Evolutionary conservation across 2,888 invertebrate genomes (phyloP).

Genomic region (Drymonia ruficornis): DNA sequence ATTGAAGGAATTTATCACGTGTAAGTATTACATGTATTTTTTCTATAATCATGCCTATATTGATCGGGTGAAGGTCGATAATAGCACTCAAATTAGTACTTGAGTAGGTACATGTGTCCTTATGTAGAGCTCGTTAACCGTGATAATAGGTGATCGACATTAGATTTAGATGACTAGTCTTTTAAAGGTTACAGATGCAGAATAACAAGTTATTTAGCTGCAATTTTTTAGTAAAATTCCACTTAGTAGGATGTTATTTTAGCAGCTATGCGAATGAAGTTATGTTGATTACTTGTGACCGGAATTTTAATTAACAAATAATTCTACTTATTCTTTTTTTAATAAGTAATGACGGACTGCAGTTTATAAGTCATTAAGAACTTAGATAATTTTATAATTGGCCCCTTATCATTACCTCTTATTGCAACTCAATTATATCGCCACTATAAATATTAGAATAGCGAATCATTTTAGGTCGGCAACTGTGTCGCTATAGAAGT

Average conservation of each 20-base stretch:
- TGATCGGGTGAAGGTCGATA: not conserved
- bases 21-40: constrained; percentile 53
- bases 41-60: not conserved
- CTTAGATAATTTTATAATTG: too few relatives aligned
- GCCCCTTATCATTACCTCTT: too few relatives aligned
- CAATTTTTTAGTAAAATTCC: too few relatives aligned
- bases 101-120: not conserved
- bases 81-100: not conserved
- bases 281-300: not conserved
- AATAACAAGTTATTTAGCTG: too few relatives aligned
- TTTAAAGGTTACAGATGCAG: not conserved
- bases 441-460: too few relatives aligned
- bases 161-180: not conserved
- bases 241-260: not conserved
- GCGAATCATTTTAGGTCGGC: too few relatives aligned
- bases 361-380: too few relatives aligned
- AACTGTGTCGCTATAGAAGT: too few relatives aligned
- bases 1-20: constrained; percentile 68
- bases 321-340: too few relatives aligned
- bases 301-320: not conserved
- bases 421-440: too few relatives aligned
- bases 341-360: too few relatives aligned
- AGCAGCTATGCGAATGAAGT: not conserved
- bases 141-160: not conserved
- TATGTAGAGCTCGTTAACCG: not conserved